Conservation (phyloP, 2,888 invertebrate species). For the Microlaimidae sp. region DNA sequence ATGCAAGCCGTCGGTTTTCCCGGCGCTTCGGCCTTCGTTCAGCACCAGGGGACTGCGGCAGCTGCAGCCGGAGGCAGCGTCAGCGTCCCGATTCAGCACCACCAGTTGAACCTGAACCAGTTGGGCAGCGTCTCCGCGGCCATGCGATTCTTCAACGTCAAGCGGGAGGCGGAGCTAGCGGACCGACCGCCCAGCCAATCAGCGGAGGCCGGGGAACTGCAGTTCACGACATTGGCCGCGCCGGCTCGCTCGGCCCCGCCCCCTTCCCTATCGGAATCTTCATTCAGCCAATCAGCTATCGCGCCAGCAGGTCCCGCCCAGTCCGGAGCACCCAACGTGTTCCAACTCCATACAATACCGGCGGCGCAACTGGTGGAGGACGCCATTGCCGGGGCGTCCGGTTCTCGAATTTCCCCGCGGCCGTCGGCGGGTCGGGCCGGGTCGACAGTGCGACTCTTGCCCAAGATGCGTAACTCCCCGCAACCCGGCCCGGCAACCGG, state of each 20-base stretch:
- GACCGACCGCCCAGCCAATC: background rate
- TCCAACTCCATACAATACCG: too few relatives aligned
- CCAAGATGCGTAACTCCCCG: slow-evolving; percentile 14
- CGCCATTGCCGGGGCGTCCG: background rate
- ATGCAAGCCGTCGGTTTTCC: too few relatives aligned
- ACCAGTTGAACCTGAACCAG: background rate
- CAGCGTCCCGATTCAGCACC: too few relatives aligned
- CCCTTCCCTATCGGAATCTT: too few relatives aligned
- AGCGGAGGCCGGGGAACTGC: slow-evolving; percentile 4
- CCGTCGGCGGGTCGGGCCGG: background rate
- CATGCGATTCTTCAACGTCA: background rate
- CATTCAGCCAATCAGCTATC: too few relatives aligned
- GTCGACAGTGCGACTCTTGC: slow-evolving; percentile 2
- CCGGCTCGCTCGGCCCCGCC: slow-evolving; percentile 34
- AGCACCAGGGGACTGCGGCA: too few relatives aligned
- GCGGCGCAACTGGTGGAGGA: background rate
- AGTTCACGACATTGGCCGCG: slow-evolving; percentile 41
- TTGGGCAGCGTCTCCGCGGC: background rate
- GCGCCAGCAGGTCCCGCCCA: too few relatives aligned
- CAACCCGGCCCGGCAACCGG: slow-evolving; percentile 17
- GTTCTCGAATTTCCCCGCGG: background rate
- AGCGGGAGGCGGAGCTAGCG: too few relatives aligned
- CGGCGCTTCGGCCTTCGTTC: too few relatives aligned
- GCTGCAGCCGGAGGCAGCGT: too few relatives aligned
- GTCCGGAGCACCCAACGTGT: too few relatives aligned